Base-by-base conservation (phyloP, 1,140 invertebrate genomes). In the Drosophila sechellia region DNA sequence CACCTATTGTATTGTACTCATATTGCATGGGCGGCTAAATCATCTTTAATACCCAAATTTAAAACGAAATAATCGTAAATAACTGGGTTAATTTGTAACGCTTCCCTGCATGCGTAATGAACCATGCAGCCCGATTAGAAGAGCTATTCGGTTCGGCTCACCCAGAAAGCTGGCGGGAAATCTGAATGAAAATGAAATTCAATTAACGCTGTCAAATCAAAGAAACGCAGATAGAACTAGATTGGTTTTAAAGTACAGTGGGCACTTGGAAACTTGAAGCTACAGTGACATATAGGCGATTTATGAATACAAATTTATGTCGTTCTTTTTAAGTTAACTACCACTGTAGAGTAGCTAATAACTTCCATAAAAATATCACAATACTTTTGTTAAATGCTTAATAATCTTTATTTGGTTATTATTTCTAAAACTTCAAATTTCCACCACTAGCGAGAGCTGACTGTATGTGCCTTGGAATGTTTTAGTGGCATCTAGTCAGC, bases 61-160 rank as follows among this genome's bases (percentile, higher is more conserved):
- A 63, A 68, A 45, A 35, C 68, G 66, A 66, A 86, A 90, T 90
- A 86, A 73, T 90, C 79, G 80, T 90, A 83, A 86, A 90, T 90
- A 90, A 87, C 78, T 90, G 76, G 86, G 86, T 86, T 90, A 90
- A 90, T 86, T 87, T 90, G 86, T 79, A 83, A 90, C 86, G 86
- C 86, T 90, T 75, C 76, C 60, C 37, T 76, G 86, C 78, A 79
- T 90, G 81, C 53, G 58, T 74, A 90, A 90, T 90, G 86, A 90
- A 81, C 56, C 86, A 77, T 90, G 79, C 63, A 90, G 66, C 60
- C 81, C 78, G 75, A 77, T 25, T 66, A 37, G 53, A 46, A 37
- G 53, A 46, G 68, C 22, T 72, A 48, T 60, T 39, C 35, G 22
- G 65, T 20, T 40, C 37, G 10, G 31, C 31, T 31, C 31, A 10